A percentile compares a stretch with the other conserved stretches of the same genome.
These are phyloP conservation scores for Stictonetta naevosa DNA, from an alignment of 2,113 vertebrate species.

Conservation along the genomic window DNA sequence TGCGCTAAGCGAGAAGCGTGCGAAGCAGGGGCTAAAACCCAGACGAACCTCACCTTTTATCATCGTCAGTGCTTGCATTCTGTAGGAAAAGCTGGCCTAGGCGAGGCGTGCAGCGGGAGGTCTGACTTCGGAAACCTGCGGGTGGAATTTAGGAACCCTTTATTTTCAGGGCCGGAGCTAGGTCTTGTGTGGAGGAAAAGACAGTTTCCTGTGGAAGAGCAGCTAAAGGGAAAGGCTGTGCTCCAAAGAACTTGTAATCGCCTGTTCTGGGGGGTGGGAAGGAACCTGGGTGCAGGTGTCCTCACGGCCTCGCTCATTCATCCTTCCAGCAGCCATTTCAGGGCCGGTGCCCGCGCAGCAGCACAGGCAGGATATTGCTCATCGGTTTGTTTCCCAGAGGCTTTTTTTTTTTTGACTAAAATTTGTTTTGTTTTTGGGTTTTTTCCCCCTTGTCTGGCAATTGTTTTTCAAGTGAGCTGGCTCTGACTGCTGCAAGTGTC, in stretches of 20 bases:
- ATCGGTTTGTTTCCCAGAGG: background rate
- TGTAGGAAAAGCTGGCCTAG: background rate
- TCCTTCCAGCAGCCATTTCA: background rate
- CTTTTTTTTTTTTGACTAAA: background rate
- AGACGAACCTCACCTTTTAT: background rate
- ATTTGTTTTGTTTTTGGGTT: background rate
- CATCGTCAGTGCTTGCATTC: background rate
- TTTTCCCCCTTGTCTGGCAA: too few relatives aligned
- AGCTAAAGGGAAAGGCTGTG: background rate
- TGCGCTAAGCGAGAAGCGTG: accelerated
- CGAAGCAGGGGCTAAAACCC: background rate
- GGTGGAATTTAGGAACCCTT: background rate
- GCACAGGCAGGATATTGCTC: background rate
- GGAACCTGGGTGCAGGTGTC: background rate
- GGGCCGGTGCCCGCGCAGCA: accelerated
- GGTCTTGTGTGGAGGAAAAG: background rate
- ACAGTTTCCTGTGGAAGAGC: background rate
- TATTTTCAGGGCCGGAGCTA: background rate
- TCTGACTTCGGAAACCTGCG: background rate
- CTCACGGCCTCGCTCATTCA: accelerated
- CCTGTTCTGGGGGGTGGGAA: background rate
- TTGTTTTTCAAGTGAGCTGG: background rate
- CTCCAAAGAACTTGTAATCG: background rate
- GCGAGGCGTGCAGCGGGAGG: background rate
- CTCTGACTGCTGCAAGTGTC: background rate